Evolutionary conservation across 2,888 invertebrate genomes (phyloP).

Genomic region (Invenusta paracnida): DNA sequence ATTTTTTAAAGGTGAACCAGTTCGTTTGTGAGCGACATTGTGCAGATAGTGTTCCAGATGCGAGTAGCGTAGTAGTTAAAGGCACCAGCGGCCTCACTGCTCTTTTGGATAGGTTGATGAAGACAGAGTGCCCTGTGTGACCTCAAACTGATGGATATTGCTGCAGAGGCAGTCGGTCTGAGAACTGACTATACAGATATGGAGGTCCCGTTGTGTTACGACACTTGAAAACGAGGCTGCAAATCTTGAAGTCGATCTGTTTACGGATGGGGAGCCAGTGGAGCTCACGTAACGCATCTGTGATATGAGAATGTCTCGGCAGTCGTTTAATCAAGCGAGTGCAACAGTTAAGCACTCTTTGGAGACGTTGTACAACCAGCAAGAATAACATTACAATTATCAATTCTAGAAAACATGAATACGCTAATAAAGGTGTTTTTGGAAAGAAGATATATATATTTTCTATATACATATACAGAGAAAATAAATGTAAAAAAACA

Average conservation of each 20-base stretch:
- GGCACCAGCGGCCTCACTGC: neutral
- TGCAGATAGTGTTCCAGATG: neutral
- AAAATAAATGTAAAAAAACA: no score
- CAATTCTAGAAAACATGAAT: neutral
- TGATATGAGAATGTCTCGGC: neutral
- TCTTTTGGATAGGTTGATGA: neutral
- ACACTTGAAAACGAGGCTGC: neutral
- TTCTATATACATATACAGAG: no score
- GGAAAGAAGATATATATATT: no score
- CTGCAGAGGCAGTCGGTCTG: neutral
- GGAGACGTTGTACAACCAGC: neutral
- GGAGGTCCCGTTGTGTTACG: neutral
- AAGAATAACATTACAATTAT: neutral
- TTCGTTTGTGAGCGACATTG: neutral
- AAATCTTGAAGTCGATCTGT: neutral
- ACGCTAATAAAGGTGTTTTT: neutral
- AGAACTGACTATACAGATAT: neutral
- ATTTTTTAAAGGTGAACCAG: neutral
- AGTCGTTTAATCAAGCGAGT: neutral
- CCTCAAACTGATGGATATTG: neutral
- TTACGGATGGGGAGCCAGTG: neutral
- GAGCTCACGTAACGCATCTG: neutral
- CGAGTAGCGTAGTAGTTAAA: neutral
- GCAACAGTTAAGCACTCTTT: neutral
- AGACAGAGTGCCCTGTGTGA: neutral